phyloP scores from a whole-genome alignment of 2,113 vertebrate species.

The Passerina amoena region DNA sequence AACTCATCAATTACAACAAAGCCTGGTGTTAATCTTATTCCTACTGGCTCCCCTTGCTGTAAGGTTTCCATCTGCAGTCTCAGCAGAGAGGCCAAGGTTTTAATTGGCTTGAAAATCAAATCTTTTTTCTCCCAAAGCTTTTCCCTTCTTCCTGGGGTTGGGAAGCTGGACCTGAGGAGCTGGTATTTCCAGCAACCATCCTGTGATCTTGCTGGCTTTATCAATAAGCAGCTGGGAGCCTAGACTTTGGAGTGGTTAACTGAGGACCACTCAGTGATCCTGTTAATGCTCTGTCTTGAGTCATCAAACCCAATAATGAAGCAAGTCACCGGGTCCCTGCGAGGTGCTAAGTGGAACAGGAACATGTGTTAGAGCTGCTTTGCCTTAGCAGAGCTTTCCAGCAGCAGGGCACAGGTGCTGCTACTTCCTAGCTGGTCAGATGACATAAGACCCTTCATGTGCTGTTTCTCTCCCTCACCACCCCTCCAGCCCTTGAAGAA shows the following conservation, averaged over 20 bases:
- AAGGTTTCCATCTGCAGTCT: not conserved
- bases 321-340: not conserved
- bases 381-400: slow-evolving; percentile 1
- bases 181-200: not conserved
- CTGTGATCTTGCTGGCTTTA: not conserved
- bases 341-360: slow-evolving; percentile 33
- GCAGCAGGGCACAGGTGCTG: not conserved
- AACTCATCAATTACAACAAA: not conserved
- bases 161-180: not conserved
- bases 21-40: not conserved
- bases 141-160: not conserved
- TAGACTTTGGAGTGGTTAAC: not conserved
- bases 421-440: not conserved
- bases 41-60: not conserved
- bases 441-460: not conserved
- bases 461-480: not conserved
- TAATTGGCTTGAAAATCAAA: slow-evolving; percentile 15
- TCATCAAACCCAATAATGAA: not conserved
- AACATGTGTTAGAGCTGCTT: not conserved
- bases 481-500: slow-evolving; percentile 92
- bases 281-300: slow-evolving; percentile 11
- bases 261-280: not conserved
- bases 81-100: slow-evolving; percentile 19
- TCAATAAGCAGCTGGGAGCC: slow-evolving; percentile 7
- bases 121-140: not conserved